Conservation (phyloP, 2,113 vertebrate species). For the Leptodactylus fuscus region DNA sequence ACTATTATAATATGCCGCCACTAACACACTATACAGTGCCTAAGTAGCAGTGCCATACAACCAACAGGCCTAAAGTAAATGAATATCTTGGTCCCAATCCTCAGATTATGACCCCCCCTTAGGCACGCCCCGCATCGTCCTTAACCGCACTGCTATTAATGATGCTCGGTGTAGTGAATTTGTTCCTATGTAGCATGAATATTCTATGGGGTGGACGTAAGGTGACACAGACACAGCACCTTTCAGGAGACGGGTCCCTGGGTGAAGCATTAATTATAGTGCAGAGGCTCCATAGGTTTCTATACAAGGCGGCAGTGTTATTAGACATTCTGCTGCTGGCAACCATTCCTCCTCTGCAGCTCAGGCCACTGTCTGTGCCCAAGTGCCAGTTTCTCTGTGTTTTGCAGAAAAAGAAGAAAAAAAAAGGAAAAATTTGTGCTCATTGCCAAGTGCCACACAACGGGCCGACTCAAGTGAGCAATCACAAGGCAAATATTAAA, state of each 20-base stretch:
- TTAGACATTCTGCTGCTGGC: slow-evolving; percentile 28
- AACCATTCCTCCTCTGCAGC: background rate
- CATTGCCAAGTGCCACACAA: slow-evolving; percentile 26
- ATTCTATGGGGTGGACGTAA: background rate
- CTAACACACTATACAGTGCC: background rate
- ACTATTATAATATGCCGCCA: too few species aligned
- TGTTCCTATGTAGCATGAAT: background rate
- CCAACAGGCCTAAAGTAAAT: too few species aligned
- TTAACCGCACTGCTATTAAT: background rate
- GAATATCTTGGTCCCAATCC: too few species aligned
- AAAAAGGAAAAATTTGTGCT: background rate
- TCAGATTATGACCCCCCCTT: too few species aligned
- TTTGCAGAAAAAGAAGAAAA: background rate
- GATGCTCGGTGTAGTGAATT: background rate
- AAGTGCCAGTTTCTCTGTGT: background rate
- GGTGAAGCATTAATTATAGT: slow-evolving; percentile 38
- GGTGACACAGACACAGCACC: slow-evolving; percentile 40
- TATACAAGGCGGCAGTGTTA: slow-evolving; percentile 37
- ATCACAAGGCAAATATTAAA: slow-evolving; percentile 35
- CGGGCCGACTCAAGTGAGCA: slow-evolving; percentile 14
- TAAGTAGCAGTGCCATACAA: background rate
- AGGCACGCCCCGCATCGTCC: background rate
- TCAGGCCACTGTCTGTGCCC: slow-evolving; percentile 5
- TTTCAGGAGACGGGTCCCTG: slow-evolving; percentile 4
- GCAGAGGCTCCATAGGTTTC: slow-evolving; percentile 15